A percentile compares a stretch with the other conserved stretches of the same genome.
Evolutionary conservation across 2,888 invertebrate species (phyloP).

Genomic region (Pammene fasciana): DNA sequence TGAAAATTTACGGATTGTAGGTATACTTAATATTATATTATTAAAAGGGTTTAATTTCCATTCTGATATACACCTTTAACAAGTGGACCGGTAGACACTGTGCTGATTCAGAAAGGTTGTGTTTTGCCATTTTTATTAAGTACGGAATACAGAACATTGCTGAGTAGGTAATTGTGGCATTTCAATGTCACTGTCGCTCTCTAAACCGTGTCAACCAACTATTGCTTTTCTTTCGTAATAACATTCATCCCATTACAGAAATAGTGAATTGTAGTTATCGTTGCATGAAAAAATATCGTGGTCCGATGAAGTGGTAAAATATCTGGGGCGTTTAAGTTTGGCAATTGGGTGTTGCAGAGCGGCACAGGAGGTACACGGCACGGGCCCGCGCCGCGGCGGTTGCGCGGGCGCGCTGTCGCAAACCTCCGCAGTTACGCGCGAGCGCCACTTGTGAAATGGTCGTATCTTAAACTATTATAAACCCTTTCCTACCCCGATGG

Average conservation of each 20-base stretch:
- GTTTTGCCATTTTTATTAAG: not conserved
- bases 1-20: too few relatives aligned
- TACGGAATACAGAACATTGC: not conserved
- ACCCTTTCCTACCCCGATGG: conserved; percentile 70
- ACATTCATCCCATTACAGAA: conserved; percentile 64
- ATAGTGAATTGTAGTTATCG: conserved; percentile 59
- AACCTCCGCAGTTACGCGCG: conserved; percentile 70
- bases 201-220: conserved; percentile 54
- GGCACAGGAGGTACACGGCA: conserved; percentile 52
- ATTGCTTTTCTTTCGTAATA: conserved; percentile 56
- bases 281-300: conserved; percentile 55
- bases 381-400: conserved; percentile 51
- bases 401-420: conserved; percentile 59
- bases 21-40: too few relatives aligned
- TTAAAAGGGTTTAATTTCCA: too few relatives aligned
- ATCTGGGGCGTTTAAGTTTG: conserved; percentile 68
- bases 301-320: conserved; percentile 62
- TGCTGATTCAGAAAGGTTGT: not conserved
- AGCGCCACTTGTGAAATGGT: conserved; percentile 79
- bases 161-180: conserved; percentile 31
- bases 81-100: not conserved
- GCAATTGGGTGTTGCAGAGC: conserved; percentile 71
- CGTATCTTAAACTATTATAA: conserved; percentile 80
- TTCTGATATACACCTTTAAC: not conserved
- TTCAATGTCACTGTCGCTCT: conserved; percentile 36